These are phyloP conservation scores for Euborellia annulipes DNA, from an alignment of 1,140 invertebrate genomes.

Conservation along the genomic window DNA sequence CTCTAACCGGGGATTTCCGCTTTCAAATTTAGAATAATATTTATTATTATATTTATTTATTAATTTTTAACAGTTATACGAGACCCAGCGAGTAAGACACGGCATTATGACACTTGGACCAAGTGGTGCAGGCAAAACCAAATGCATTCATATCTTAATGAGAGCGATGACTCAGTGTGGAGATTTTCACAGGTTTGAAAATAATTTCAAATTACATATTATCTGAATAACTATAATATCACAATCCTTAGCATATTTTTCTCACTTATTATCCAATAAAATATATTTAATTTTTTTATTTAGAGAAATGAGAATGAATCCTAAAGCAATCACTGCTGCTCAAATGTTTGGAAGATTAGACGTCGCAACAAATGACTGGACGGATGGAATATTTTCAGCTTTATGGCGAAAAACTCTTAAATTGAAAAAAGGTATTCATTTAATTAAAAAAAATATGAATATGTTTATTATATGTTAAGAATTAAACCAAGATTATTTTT, in stretches of 20 bases:
- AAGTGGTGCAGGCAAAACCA: conserved; percentile 86
- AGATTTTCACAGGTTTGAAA: conserved; percentile 50
- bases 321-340: conserved; percentile 89
- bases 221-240: not conserved
- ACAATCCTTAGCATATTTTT: too few relatives aligned
- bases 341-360: conserved; percentile 96
- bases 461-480: not conserved
- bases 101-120: conserved; percentile 96
- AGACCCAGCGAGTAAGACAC: conserved; percentile 87
- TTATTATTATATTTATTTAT: too few relatives aligned
- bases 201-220: conserved; percentile 2
- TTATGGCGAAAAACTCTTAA: conserved; percentile 88
- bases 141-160: conserved; percentile 91
- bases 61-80: conserved; percentile 54
- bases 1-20: too few relatives aligned
- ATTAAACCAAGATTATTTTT: not conserved
- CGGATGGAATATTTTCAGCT: conserved; percentile 92
- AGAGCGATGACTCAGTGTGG: conserved; percentile 73
- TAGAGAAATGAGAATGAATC: conserved; percentile 96
- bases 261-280: too few relatives aligned
- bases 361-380: conserved; percentile 96
- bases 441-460: not conserved
- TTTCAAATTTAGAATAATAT: too few relatives aligned
- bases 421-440: conserved; percentile 54
- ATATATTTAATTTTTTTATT: conserved; percentile 14